A percentile compares a stretch with the other conserved stretches of the same genome.
Evolutionary conservation across 2,113 vertebrate genomes (phyloP).

Genomic region (Zingel zingel): DNA sequence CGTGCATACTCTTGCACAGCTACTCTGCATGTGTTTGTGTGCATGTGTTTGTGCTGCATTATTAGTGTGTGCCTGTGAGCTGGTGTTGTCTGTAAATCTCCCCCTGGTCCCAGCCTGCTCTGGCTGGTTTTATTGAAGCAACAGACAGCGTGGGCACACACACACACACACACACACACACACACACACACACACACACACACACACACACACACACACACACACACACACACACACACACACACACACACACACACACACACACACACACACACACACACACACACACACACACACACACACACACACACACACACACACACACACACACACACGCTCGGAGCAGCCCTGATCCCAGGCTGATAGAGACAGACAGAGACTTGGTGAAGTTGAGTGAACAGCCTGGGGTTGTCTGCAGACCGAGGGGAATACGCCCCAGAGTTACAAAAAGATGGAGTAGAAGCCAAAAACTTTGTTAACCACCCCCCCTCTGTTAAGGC

Average conservation of each 20-base stretch:
- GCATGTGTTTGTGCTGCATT: constrained; percentile 57
- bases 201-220: constrained; percentile 37
- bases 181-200: constrained; percentile 54
- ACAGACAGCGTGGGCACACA: constrained; percentile 75
- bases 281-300: constrained; percentile 46
- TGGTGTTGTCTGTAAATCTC: constrained; percentile 77
- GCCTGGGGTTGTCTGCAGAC: constrained; percentile 80
- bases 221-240: constrained; percentile 38
- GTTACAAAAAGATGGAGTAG: constrained; percentile 64
- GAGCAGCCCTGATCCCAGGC: constrained; percentile 76
- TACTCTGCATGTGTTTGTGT: constrained; percentile 48
- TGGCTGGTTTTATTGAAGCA: constrained; percentile 78
- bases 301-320: constrained; percentile 38
- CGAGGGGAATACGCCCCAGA: constrained; percentile 79
- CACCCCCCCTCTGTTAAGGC: not conserved
- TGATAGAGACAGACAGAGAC: constrained; percentile 77
- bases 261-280: constrained; percentile 44
- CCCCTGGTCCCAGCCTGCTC: constrained; percentile 75
- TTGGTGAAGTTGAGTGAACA: constrained; percentile 80
- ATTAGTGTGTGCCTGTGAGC: constrained; percentile 75
- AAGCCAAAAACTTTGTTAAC: constrained; percentile 56
- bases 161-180: constrained; percentile 36
- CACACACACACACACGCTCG: constrained; percentile 44
- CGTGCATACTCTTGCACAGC: constrained; percentile 32
- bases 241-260: constrained; percentile 44